Conservation (phyloP, 2,888 invertebrate species). For the Eilema griseolum region DNA sequence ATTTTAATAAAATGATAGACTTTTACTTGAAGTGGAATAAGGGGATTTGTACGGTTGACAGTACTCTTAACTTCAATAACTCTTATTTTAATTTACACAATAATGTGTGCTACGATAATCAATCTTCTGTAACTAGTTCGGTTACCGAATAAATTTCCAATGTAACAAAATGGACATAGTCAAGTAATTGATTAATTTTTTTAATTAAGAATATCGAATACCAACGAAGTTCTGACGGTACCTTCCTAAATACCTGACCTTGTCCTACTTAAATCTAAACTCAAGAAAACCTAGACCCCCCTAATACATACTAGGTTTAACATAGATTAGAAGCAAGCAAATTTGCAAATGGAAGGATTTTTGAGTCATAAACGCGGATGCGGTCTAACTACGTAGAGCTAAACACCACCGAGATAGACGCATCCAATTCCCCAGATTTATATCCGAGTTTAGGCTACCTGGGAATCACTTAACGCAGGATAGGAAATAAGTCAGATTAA, state of each 20-base stretch:
- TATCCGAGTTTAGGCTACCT: constrained; percentile 37
- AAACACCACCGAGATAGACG: constrained; percentile 50
- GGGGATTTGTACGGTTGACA: neutral
- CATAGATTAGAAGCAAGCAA: constrained; percentile 34
- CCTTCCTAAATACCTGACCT: neutral
- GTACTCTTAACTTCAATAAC: neutral
- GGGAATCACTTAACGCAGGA: constrained; percentile 31
- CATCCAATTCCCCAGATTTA: constrained; percentile 56
- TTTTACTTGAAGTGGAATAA: neutral
- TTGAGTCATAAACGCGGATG: constrained; percentile 44
- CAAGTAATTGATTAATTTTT: neutral
- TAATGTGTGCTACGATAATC: neutral
- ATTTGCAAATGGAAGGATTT: constrained; percentile 48
- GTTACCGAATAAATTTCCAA: too few relatives aligned
- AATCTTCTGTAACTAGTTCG: too few relatives aligned
- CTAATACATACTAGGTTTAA: constrained; percentile 12
- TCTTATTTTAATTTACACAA: neutral
- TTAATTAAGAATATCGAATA: neutral
- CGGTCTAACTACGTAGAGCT: constrained; percentile 33
- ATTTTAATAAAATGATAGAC: neutral
- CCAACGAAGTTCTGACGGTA: neutral
- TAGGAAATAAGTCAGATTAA: constrained; percentile 19
- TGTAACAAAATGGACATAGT: too few relatives aligned
- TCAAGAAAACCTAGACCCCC: neutral
- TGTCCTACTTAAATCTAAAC: neutral